Evolutionary conservation across 37 sponge, comb jelly and placozoan genomes (phyloP).

Genomic region (Ianthella basta): DNA sequence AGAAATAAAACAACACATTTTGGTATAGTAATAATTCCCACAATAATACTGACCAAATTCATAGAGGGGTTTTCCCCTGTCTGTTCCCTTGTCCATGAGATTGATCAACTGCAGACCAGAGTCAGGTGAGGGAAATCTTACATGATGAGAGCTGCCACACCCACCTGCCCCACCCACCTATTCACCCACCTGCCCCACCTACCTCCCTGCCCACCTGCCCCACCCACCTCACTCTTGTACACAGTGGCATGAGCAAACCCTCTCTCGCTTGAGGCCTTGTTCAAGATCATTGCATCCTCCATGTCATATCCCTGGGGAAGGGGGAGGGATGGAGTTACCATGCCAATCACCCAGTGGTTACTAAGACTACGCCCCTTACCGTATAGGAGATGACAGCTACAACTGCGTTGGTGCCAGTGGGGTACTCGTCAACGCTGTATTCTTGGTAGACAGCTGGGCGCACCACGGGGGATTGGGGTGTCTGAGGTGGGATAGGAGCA

Average conservation of each 20-base stretch:
- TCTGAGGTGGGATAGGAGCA: conserved; percentile 40
- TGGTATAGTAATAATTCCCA: not conserved
- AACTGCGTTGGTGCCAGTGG: conserved; percentile 92
- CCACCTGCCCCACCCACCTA: too few relatives aligned
- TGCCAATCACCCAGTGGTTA: too few relatives aligned
- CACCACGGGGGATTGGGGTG: conserved; percentile 93
- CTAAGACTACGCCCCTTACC: conserved; percentile 44
- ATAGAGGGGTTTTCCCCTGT: conserved; percentile 23
- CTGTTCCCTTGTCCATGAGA: conserved; percentile 19
- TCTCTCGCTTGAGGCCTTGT: conserved; percentile 92
- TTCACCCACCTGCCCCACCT: too few relatives aligned
- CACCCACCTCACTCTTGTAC: conserved; percentile 83
- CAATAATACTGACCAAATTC: conserved; percentile 27
- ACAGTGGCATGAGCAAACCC: conserved; percentile 94
- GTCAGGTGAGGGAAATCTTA: not conserved
- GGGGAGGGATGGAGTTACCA: conserved; percentile 1
- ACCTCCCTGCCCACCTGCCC: too few relatives aligned
- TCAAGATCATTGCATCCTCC: conserved; percentile 99
- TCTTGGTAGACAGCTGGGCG: conserved; percentile 69
- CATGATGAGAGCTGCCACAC: not conserved
- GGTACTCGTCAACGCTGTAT: conserved; percentile 86
- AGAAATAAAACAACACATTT: too few relatives aligned
- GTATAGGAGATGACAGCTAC: conserved; percentile 98
- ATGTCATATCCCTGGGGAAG: conserved; percentile 90
- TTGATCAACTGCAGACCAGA: conserved; percentile 15